Evolutionary conservation across 1,140 invertebrate species (phyloP).

Genomic region (Patella vulgata): DNA sequence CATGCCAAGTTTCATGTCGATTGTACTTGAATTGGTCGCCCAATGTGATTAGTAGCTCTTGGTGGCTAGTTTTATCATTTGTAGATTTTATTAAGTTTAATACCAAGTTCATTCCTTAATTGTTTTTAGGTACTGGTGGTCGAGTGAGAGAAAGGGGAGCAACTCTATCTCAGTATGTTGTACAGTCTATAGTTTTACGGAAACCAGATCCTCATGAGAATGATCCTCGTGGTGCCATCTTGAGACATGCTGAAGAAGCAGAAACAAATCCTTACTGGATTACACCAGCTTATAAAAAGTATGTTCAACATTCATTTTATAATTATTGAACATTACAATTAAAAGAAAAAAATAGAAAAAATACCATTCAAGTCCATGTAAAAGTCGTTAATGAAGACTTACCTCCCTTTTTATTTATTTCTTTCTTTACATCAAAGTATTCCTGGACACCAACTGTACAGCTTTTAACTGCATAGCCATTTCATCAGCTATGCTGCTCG

Average conservation of each 20-base stretch:
- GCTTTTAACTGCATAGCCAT: no score
- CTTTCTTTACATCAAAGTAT: no score
- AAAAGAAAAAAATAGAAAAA: neutral
- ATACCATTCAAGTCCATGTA: neutral
- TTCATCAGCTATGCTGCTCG: no score
- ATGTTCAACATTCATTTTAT: constrained; percentile 30
- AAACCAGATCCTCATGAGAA: constrained; percentile 96
- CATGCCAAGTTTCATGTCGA: no score
- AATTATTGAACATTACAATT: neutral
- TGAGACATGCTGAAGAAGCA: constrained; percentile 97
- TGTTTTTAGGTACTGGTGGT: constrained; percentile 82
- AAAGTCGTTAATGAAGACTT: neutral
- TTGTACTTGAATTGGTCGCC: no score
- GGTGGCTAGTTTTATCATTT: no score
- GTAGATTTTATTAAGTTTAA: no score
- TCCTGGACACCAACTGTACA: no score
- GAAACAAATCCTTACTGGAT: constrained; percentile 96
- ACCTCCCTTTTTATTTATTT: no score
- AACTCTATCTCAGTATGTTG: constrained; percentile 96
- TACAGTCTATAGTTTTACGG: constrained; percentile 87
- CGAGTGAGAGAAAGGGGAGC: constrained; percentile 94
- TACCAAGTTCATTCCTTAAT: constrained; percentile 4
- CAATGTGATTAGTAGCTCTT: no score
- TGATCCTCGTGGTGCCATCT: constrained; percentile 94
- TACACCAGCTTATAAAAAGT: constrained; percentile 64